Evolutionary conservation across 1,140 invertebrate species (phyloP).

Genomic region (Drosophila kurseongensis): DNA sequence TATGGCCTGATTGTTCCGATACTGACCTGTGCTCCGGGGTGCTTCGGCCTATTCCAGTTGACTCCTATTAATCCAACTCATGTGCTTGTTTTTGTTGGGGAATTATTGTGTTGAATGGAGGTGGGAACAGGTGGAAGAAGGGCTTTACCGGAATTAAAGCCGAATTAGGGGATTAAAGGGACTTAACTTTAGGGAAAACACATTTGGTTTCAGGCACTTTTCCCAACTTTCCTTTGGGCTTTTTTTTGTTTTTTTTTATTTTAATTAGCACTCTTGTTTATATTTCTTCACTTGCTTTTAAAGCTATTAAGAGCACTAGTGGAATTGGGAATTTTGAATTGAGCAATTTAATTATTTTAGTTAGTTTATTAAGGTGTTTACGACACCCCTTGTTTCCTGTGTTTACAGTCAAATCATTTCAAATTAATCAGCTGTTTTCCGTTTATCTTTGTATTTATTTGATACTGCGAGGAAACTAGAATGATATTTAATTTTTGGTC

Average conservation of each 20-base stretch:
- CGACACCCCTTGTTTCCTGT: neutral
- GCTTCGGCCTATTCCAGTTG: constrained; percentile 45
- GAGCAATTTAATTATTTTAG: constrained; percentile 21
- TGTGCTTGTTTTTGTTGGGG: constrained; percentile 15
- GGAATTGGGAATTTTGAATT: constrained; percentile 43
- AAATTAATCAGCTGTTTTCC: constrained; percentile 16
- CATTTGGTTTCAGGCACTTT: constrained; percentile 59
- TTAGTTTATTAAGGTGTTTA: constrained; percentile 9
- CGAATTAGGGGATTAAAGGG: constrained; percentile 5
- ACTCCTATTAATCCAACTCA: constrained; percentile 52
- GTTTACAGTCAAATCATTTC: neutral
- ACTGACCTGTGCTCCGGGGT: constrained; percentile 47
- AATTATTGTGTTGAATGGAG: constrained; percentile 17
- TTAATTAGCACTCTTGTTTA: constrained; percentile 8
- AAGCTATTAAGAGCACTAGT: constrained; percentile 71
- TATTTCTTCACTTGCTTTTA: constrained; percentile 44
- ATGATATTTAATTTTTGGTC: no score
- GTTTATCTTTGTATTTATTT: no score
- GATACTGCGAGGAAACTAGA: no score
- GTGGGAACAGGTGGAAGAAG: constrained; percentile 12
- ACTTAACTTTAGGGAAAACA: constrained; percentile 55
- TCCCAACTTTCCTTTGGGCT: constrained; percentile 21
- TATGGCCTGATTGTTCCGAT: constrained; percentile 37
- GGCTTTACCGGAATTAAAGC: constrained; percentile 31
- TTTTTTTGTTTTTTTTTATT: neutral